Evolutionary conservation across 2,797 vertebrate genomes (phyloP).

Genomic region (Chlorospingus flavigularis): DNA sequence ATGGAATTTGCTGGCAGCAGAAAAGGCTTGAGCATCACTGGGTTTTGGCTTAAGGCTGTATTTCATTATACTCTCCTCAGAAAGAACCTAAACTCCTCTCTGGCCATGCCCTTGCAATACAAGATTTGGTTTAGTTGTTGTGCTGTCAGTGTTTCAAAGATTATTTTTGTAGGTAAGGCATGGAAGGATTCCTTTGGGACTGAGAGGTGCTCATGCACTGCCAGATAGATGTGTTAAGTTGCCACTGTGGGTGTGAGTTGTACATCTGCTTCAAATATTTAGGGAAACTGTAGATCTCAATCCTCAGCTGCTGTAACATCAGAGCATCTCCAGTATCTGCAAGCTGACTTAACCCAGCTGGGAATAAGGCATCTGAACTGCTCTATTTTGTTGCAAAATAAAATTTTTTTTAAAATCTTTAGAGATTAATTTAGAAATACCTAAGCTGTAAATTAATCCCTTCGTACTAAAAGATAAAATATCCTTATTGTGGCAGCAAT

Average conservation of each 20-base stretch:
- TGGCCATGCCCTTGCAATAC: fast-evolving
- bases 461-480: neutral
- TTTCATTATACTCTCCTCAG: neutral
- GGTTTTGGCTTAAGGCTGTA: neutral
- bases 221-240: neutral
- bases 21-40: neutral
- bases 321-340: neutral
- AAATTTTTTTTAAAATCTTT: neutral
- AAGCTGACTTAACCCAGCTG: neutral
- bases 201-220: neutral
- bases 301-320: neutral
- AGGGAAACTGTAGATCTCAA: neutral
- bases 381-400: neutral
- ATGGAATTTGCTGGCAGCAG: neutral
- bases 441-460: neutral
- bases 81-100: neutral
- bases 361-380: neutral
- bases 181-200: neutral
- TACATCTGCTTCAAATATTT: neutral
- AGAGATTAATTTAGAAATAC: neutral
- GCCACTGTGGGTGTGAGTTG: neutral
- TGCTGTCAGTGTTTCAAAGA: neutral
- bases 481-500: neutral
- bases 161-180: neutral
- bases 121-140: neutral